phyloP scores from a whole-genome alignment of 2,888 invertebrate species.

The Habrosyne pyritoides region DNA sequence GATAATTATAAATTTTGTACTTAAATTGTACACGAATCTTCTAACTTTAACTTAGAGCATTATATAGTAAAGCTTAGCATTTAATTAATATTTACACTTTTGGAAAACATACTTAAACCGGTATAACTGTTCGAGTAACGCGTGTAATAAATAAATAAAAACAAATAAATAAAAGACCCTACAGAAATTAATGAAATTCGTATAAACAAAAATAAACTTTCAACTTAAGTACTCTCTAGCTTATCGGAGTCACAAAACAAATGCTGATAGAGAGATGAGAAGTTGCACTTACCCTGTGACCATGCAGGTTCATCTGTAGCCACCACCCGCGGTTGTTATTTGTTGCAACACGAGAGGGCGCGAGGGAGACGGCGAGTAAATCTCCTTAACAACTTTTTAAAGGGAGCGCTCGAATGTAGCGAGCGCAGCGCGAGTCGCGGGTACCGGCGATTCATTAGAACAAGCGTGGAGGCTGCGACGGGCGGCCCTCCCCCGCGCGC shows the following conservation, averaged over 20 bases:
- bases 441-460: slow-evolving; percentile 80
- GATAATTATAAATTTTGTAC: too few relatives aligned
- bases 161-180: not conserved
- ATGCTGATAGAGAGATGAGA: slow-evolving; percentile 25
- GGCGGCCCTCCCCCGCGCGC: slow-evolving; percentile 53
- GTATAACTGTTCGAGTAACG: not conserved
- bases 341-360: slow-evolving; percentile 65
- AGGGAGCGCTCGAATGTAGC: slow-evolving; percentile 62
- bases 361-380: slow-evolving; percentile 72
- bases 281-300: slow-evolving; percentile 55
- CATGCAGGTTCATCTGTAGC: slow-evolving; percentile 41
- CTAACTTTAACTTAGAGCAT: slow-evolving; percentile 23
- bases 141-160: not conserved
- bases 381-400: slow-evolving; percentile 69
- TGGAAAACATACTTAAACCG: not conserved
- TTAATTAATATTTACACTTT: not conserved
- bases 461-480: slow-evolving; percentile 75
- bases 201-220: slow-evolving; percentile 6
- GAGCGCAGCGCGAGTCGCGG: slow-evolving; percentile 78
- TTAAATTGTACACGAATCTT: too few relatives aligned
- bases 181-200: not conserved
- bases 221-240: not conserved
- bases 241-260: slow-evolving; percentile 27
- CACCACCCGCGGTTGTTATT: slow-evolving; percentile 57
- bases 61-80: slow-evolving; percentile 13